Evolutionary conservation across 2,113 vertebrate genomes (phyloP).

Genomic region (Takifugu flavidus): DNA sequence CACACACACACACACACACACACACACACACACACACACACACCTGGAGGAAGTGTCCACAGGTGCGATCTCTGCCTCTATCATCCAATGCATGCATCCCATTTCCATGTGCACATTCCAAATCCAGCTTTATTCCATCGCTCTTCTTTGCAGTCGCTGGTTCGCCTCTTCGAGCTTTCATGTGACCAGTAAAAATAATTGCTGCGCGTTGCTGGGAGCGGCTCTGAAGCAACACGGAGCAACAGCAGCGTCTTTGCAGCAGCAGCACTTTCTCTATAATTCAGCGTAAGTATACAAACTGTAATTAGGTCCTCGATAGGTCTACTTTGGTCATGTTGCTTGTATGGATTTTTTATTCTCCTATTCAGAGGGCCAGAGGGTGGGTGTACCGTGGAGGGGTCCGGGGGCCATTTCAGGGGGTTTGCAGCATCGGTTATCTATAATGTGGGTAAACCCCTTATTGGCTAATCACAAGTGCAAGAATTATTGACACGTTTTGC

Average conservation of each 20-base stretch:
- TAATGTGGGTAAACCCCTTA: constrained; percentile 15
- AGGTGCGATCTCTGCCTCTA: no score
- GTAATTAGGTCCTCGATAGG: not conserved
- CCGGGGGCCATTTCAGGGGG: not conserved
- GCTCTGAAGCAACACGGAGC: not conserved
- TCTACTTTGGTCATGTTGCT: not conserved
- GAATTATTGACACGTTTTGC: not conserved
- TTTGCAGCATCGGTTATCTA: constrained; percentile 17
- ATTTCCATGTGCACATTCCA: no score
- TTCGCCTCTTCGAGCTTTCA: no score
- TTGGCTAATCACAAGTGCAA: not conserved
- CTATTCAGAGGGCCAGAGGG: not conserved
- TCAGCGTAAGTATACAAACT: not conserved
- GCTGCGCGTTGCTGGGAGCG: not conserved
- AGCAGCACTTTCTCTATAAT: not conserved
- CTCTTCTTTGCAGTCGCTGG: no score
- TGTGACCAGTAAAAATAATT: no score
- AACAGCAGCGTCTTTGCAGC: not conserved
- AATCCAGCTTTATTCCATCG: no score
- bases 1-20: no score
- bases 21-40: no score
- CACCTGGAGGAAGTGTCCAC: no score
- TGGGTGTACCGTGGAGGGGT: not conserved
- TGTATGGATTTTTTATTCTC: not conserved
- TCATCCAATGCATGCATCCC: no score